Percentiles rank a stretch among this genome's conserved stretches.
Conservation (phyloP, 1,140 invertebrate genomes). For the Drosophila subpulchrella region DNA sequence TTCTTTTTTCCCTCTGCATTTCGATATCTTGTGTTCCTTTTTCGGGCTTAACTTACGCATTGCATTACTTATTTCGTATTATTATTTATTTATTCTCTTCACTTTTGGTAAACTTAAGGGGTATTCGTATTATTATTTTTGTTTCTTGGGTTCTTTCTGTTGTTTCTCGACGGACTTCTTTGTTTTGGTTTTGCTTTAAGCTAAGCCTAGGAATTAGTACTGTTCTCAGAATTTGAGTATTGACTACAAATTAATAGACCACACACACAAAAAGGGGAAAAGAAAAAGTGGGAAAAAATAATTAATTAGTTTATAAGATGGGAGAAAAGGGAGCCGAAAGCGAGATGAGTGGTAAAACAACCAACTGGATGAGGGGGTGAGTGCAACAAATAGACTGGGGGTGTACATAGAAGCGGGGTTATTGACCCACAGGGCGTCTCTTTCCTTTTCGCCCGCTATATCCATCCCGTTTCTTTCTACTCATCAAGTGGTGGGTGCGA, state of each 20-base stretch:
- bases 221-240: constrained; percentile 81
- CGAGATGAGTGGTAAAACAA: constrained; percentile 6
- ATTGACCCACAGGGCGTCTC: constrained; percentile 23
- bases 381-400: constrained; percentile 7
- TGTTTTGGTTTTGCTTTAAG: constrained; percentile 21
- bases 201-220: constrained; percentile 76
- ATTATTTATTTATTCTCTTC: constrained; percentile 19
- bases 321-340: constrained; percentile 27
- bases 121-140: constrained; percentile 30
- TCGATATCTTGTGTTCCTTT: constrained; percentile 25
- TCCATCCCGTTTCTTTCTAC: constrained; percentile 10
- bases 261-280: constrained; percentile 58
- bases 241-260: constrained; percentile 59
- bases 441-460: constrained; percentile 16
- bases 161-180: constrained; percentile 27
- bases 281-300: constrained; percentile 67
- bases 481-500: neutral
- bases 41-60: constrained; percentile 9
- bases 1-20: constrained; percentile 22
- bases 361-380: constrained; percentile 9
- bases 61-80: constrained; percentile 11
- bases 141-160: constrained; percentile 30
- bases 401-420: constrained; percentile 2
- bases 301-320: constrained; percentile 68
- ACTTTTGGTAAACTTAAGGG: constrained; percentile 12